Conservation (phyloP, 2,888 invertebrate species). For the Latrodectus hesperus region DNA sequence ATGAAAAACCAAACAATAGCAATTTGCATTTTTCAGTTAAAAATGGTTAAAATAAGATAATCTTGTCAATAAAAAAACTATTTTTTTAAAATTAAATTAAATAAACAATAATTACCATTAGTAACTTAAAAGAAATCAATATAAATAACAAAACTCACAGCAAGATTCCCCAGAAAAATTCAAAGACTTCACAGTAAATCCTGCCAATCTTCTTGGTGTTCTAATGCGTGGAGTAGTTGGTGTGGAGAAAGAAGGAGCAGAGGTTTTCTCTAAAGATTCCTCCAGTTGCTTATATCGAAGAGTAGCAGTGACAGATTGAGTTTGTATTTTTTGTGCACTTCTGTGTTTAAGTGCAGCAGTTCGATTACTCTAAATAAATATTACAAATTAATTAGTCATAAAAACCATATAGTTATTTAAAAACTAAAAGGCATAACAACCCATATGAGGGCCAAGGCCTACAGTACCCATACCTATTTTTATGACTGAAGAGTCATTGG, state of each 20-base stretch:
- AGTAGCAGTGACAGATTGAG: constrained; percentile 20
- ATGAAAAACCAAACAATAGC: too few species aligned
- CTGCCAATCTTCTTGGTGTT: constrained; percentile 6
- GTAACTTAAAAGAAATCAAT: not conserved
- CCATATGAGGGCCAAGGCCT: too few species aligned
- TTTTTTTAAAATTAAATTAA: not conserved
- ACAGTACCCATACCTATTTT: too few species aligned
- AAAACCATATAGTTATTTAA: too few species aligned
- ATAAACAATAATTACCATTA: not conserved
- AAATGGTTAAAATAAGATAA: not conserved
- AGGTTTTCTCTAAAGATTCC: not conserved
- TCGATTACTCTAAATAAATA: constrained; percentile 20
- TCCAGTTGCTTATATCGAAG: not conserved
- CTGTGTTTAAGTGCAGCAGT: constrained; percentile 5
- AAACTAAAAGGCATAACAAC: too few species aligned
- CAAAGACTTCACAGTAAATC: constrained; percentile 9
- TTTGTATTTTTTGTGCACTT: constrained; percentile 25
- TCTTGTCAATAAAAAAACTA: not conserved
- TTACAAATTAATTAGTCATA: too few species aligned
- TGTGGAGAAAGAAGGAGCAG: not conserved
- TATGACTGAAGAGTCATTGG: too few species aligned
- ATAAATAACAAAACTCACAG: constrained; percentile 3
- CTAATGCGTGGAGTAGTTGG: not conserved
- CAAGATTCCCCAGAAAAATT: constrained; percentile 26
- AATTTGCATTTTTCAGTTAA: not conserved